These are phyloP conservation scores for Zaprionus vittiger DNA, from an alignment of 1,140 invertebrate species.

Conservation along the genomic window DNA sequence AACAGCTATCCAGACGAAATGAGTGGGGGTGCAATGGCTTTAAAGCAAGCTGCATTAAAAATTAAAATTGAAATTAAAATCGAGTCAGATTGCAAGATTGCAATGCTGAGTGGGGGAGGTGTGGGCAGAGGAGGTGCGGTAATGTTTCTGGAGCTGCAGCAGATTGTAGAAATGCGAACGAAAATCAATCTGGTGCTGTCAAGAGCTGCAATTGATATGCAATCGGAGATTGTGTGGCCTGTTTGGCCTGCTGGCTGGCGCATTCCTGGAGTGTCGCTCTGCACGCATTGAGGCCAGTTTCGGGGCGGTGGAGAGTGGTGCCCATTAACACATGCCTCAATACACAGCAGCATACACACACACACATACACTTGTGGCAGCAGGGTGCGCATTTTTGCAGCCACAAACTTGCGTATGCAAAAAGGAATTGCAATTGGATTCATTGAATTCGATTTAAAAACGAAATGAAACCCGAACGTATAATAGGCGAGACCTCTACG, in stretches of 20 bases:
- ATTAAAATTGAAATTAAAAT: constrained; percentile 37
- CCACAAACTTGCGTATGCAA: constrained; percentile 80
- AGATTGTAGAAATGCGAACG: constrained; percentile 38
- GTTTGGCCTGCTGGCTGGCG: constrained; percentile 7
- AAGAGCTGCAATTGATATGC: constrained; percentile 52
- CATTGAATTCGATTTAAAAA: constrained; percentile 81
- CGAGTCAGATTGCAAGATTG: not conserved
- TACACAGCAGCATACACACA: constrained; percentile 16
- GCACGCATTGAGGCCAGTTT: constrained; percentile 31
- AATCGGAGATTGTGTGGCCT: constrained; percentile 34
- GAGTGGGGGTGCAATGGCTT: not conserved
- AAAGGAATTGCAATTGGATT: constrained; percentile 75
- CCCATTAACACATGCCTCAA: constrained; percentile 50
- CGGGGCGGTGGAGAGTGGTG: constrained; percentile 11
- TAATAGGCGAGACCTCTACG: constrained; percentile 19
- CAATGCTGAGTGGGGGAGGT: not conserved
- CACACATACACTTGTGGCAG: not conserved
- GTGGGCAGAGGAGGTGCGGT: not conserved
- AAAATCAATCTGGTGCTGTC: constrained; percentile 57
- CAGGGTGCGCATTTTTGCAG: constrained; percentile 47
- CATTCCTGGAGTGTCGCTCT: constrained; percentile 1
- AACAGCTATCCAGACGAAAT: not conserved
- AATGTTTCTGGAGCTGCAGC: not conserved
- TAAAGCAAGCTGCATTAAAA: constrained; percentile 21
- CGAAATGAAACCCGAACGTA: constrained; percentile 52